Conservation (phyloP, 2,113 vertebrate genomes). For the Sceloporus tristichus region DNA sequence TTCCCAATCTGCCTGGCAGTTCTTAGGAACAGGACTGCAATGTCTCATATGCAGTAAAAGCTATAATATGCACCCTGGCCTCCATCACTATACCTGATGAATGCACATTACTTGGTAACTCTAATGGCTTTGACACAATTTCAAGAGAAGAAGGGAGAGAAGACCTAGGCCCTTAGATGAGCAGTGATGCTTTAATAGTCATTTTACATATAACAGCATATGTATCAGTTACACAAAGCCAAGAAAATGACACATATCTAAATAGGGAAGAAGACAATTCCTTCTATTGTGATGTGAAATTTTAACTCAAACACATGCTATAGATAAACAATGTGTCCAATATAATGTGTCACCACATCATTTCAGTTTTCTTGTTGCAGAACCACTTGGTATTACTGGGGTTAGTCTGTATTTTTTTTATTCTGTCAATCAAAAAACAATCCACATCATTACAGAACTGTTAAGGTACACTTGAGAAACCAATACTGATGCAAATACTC, state of each 20-base stretch:
- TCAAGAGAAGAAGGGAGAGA: slow-evolving; percentile 68
- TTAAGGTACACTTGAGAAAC: slow-evolving; percentile 27
- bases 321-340: not conserved
- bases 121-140: slow-evolving; percentile 75
- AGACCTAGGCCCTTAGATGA: slow-evolving; percentile 74
- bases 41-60: slow-evolving; percentile 84
- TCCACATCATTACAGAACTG: not conserved
- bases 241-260: slow-evolving; percentile 64
- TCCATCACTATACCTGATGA: slow-evolving; percentile 78
- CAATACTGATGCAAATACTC: slow-evolving; percentile 8
- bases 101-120: slow-evolving; percentile 71
- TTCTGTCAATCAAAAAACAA: slow-evolving; percentile 45
- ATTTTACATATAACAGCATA: slow-evolving; percentile 79
- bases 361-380: slow-evolving; percentile 42
- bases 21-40: slow-evolving; percentile 83
- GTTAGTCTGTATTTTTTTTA: slow-evolving; percentile 32
- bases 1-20: slow-evolving; percentile 85
- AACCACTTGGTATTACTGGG: slow-evolving; percentile 34
- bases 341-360: slow-evolving; percentile 41
- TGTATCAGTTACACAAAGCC: slow-evolving; percentile 70
- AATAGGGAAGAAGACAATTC: slow-evolving; percentile 56
- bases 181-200: slow-evolving; percentile 78
- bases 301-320: slow-evolving; percentile 23
- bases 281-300: not conserved
- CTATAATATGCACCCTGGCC: slow-evolving; percentile 81